Evolutionary conservation across 2,797 vertebrate genomes (phyloP).

Genomic region (Coregonus sp.): DNA sequence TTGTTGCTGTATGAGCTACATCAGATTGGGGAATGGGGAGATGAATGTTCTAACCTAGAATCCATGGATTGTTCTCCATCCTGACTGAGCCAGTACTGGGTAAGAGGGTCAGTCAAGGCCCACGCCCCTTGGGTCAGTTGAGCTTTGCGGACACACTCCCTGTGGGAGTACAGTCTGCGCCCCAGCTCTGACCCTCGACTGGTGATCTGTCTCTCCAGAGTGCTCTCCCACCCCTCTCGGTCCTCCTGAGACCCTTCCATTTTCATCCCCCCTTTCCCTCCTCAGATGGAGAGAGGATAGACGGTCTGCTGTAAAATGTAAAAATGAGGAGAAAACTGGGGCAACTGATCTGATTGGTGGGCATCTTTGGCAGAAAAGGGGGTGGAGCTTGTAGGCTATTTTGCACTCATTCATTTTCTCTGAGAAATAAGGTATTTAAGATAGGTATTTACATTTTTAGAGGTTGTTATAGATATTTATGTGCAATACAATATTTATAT

Average conservation of each 20-base stretch:
- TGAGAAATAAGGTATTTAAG: neutral
- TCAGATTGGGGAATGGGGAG: neutral
- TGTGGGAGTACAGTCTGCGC: neutral
- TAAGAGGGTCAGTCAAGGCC: neutral
- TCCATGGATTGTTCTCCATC: slow-evolving; percentile 1
- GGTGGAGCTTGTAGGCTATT: neutral
- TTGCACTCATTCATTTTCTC: neutral
- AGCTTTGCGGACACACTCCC: neutral
- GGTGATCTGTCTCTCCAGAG: neutral
- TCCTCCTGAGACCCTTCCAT: neutral
- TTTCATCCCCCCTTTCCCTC: neutral
- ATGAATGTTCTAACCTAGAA: slow-evolving; percentile 11
- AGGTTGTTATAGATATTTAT: neutral
- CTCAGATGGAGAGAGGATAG: neutral
- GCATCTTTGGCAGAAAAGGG: neutral
- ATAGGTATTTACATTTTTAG: neutral
- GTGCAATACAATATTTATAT: neutral
- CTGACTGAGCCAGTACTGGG: slow-evolving; percentile 1
- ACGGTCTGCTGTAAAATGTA: neutral
- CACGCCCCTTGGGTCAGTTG: neutral
- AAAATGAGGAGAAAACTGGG: neutral
- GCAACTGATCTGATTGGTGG: neutral
- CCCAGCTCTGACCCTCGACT: neutral
- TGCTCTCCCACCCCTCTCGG: slow-evolving; percentile 3
- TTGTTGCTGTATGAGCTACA: neutral